phyloP scores from a whole-genome alignment of 2,797 vertebrate genomes.

The Limosa lapponica region DNA sequence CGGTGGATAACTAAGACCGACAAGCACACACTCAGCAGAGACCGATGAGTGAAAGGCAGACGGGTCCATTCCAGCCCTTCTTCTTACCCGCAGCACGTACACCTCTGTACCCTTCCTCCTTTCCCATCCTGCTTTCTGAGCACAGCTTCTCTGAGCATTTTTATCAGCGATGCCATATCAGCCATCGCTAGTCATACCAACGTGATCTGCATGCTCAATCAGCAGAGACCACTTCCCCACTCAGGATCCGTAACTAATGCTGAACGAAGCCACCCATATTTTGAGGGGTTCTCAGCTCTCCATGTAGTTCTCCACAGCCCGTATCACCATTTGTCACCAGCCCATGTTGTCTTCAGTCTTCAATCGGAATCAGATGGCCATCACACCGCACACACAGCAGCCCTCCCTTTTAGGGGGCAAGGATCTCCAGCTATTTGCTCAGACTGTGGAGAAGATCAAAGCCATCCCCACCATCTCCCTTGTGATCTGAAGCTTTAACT shows the following conservation, averaged over 20 bases:
- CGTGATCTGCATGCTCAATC: background rate
- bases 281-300: background rate
- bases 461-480: background rate
- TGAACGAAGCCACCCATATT: background rate
- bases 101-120: background rate
- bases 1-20: background rate
- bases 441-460: background rate
- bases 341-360: background rate
- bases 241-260: background rate
- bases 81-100: too few relatives aligned
- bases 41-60: background rate
- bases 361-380: accelerated
- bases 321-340: too few relatives aligned
- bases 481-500: background rate
- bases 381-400: background rate
- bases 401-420: background rate
- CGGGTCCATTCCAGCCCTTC: accelerated
- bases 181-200: background rate
- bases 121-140: background rate
- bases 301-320: background rate
- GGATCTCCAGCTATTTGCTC: background rate
- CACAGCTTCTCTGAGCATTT: background rate
- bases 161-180: background rate
- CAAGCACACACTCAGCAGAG: background rate
- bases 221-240: background rate